Evolutionary conservation across 1,140 invertebrate genomes (phyloP), one percentile per base, ranked within the genome.

Genomic region (Pogonus chalceus): DNA sequence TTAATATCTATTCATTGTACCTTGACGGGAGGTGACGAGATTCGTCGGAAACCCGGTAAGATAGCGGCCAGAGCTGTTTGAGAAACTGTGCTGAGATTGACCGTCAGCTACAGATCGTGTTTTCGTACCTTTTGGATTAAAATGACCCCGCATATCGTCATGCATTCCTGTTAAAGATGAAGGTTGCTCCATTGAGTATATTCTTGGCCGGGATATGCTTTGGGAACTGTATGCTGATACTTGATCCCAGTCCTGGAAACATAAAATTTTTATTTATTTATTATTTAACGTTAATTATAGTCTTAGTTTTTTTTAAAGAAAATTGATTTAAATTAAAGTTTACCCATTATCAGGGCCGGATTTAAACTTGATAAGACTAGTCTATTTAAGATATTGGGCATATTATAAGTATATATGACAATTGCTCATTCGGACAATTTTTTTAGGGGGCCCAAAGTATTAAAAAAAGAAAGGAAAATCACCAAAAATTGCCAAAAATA

Each of bases 191-290:
- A 87, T 74, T 52, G 85, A 76, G 72, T 88, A 88, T 71, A 92
- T 86, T 60, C 88, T 72, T 1, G 87, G 85, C 52, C 90, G 72
- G n/a, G 88, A 89, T 67, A 92, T 90, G 55, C 88, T 92, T 62
- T 91, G 76, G 53, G 87, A 86, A 67, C 90, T 93, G 69, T 94
- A 93, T 16, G 88, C 88, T 1, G 91, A 94, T 14, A 92, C 82
- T 71, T 92, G 90, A 72, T 96, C 92, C 91, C 91, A 94, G 70
- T 96, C 91, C 76, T 81, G 23, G 12, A 55, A 61, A 55, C 55
- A 56, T 4, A 43, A 4, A 43, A 43, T 43, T 7, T 31, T 14
- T 7, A 7, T 14, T 31, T 31, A 31, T 4, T 14, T 43, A 18
- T 3, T 43, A 3, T 16, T 43, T 18, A 43, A 10, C 3, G 37